Conservation (phyloP, 2,797 vertebrate species). For the Trichosurus vulpecula region DNA sequence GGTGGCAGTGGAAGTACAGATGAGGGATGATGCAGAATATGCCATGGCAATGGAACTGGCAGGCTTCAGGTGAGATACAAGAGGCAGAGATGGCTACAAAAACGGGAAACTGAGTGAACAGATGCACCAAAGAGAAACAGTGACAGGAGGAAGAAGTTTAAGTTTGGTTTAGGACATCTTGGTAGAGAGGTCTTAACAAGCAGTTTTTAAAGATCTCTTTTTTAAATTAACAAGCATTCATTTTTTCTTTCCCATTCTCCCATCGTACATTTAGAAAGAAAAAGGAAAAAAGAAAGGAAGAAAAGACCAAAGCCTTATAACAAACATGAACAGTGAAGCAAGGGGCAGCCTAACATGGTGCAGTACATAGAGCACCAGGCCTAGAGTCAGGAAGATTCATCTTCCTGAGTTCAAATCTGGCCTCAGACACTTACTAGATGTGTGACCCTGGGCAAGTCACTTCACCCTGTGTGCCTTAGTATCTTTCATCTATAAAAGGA, state of each 20-base stretch:
- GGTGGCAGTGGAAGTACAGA: too few species aligned
- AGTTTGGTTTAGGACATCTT: background rate
- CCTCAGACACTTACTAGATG: background rate
- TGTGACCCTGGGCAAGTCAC: background rate
- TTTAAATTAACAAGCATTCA: background rate
- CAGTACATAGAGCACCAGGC: background rate
- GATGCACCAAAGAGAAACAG: background rate
- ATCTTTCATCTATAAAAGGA: background rate
- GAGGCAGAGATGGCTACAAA: background rate
- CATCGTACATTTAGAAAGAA: background rate
- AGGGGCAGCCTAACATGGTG: background rate
- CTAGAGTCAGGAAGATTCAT: background rate
- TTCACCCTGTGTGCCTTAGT: background rate
- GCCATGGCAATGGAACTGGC: background rate
- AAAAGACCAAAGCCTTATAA: background rate
- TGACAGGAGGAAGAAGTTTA: background rate
- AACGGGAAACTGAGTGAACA: background rate
- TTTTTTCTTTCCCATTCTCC: background rate
- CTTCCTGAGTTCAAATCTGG: background rate
- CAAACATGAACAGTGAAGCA: background rate
- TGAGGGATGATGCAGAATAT: background rate
- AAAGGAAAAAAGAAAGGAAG: too few species aligned
- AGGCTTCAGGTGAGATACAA: background rate
- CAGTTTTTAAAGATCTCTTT: background rate
- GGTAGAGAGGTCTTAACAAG: background rate